Evolutionary conservation across 2,113 vertebrate species (phyloP), one percentile per base, ranked within the genome.

Genomic region (Misgurnus mizolepis): DNA sequence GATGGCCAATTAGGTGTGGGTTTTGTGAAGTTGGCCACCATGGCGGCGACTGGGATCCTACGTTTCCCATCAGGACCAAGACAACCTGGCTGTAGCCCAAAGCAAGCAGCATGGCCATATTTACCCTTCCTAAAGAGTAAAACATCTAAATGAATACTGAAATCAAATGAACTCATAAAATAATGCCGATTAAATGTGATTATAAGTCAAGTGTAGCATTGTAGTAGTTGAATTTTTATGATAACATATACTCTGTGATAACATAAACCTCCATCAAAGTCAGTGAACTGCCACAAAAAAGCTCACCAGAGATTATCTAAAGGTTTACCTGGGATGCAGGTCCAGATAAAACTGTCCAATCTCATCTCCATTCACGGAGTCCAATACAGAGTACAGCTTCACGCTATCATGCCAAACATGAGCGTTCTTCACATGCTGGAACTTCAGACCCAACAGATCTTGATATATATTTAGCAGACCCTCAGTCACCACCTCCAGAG

Each of bases 21-120:
- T 80, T 96, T 96, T 83, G 95, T 97, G 85, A 99, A 98, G 77
- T 99, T 99, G 82, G 97, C 96, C 83, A 98, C 96, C 97, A 99
- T 96, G 40, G 96, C 96, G 0, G 96, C 95, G 61, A 96, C 95
- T 0, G 96, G 94, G 82, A 97, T 90, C 88, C 93, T 92, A 67
- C 95, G 94, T 58, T 88, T 90, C 15, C 95, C 95, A 41, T 96
- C 93, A 2, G 94, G 92, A 15, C 95, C 92, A 61, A 92, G 91
- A 86, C 97, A 98, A 85, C 96, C 93, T 0, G 96, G 96, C 47
- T 94, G 95, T 5, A 99, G 95, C 34, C 95, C 94, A 64, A 98
- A 98, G 88, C 97, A 99, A 12, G 96, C 96, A 0, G 95, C 96
- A 0, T 98, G 97, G 9, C 95, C 94, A 14, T 95, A 98, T 74